Conservation (phyloP, 2,888 invertebrate species). For the Conus canariensis region DNA sequence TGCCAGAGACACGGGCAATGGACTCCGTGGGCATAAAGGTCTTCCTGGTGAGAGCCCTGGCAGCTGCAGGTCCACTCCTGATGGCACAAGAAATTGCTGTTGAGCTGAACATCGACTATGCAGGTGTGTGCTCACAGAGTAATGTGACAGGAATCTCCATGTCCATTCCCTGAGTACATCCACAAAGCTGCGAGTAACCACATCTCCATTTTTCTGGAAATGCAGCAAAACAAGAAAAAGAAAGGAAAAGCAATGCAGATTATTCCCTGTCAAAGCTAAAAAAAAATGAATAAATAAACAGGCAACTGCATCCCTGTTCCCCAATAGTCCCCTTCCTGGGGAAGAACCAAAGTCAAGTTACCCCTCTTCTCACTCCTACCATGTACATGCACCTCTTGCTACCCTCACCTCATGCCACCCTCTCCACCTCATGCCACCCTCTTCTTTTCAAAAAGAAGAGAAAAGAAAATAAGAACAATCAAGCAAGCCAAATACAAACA, state of each 20-base stretch:
- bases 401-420: too few species aligned
- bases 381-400: neutral
- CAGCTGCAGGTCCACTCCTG: neutral
- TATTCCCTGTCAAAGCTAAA: neutral
- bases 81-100: constrained; percentile 19
- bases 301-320: neutral
- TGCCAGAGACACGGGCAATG: neutral
- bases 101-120: constrained; percentile 19
- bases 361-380: neutral
- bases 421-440: too few species aligned
- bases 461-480: neutral
- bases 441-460: too few species aligned
- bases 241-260: neutral
- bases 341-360: neutral
- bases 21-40: neutral
- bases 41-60: constrained; percentile 23
- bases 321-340: too few species aligned
- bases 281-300: neutral
- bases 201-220: too few species aligned
- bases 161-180: too few species aligned
- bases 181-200: too few species aligned
- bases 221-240: too few species aligned
- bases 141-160: too few species aligned
- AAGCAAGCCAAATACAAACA: too few species aligned
- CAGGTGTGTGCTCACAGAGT: neutral